These are phyloP conservation scores for Nineta flava DNA, from an alignment of 2,888 invertebrate species.

Conservation along the genomic window DNA sequence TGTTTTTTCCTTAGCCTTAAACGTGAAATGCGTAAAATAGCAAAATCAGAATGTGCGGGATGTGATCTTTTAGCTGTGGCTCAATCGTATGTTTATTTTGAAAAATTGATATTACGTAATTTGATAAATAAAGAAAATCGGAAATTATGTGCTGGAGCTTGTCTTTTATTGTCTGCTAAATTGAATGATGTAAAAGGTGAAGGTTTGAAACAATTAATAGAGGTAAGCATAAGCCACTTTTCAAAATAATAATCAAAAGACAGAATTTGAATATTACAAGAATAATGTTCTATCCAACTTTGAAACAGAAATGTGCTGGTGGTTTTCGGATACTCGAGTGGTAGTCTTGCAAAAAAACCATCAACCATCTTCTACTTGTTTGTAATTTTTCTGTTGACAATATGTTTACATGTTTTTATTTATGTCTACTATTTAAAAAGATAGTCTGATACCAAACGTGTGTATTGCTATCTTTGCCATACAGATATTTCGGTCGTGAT, in stretches of 20 bases:
- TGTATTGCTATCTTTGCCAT: too few species aligned
- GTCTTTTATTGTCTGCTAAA: slow-evolving; percentile 86
- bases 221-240: slow-evolving; percentile 50
- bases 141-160: slow-evolving; percentile 90
- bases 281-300: too few species aligned
- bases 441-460: too few species aligned
- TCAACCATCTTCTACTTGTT: too few species aligned
- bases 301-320: too few species aligned
- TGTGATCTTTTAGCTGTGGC: slow-evolving; percentile 84
- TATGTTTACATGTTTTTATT: too few species aligned
- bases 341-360: too few species aligned
- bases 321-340: too few species aligned
- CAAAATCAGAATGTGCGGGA: slow-evolving; percentile 62
- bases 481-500: too few species aligned
- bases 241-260: background rate
- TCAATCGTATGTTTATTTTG: slow-evolving; percentile 96
- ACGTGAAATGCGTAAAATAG: slow-evolving; percentile 87
- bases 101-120: slow-evolving; percentile 82
- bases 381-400: too few species aligned
- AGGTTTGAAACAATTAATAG: slow-evolving; percentile 68
- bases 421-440: too few species aligned
- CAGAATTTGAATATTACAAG: too few species aligned
- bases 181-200: slow-evolving; percentile 94
- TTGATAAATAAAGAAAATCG: slow-evolving; percentile 90
- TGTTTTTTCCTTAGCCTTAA: slow-evolving; percentile 59